A percentile compares a stretch with the other conserved stretches of the same genome.
phyloP scores from a whole-genome alignment of 2,797 vertebrate genomes.

The Cynopterus sphinx region DNA sequence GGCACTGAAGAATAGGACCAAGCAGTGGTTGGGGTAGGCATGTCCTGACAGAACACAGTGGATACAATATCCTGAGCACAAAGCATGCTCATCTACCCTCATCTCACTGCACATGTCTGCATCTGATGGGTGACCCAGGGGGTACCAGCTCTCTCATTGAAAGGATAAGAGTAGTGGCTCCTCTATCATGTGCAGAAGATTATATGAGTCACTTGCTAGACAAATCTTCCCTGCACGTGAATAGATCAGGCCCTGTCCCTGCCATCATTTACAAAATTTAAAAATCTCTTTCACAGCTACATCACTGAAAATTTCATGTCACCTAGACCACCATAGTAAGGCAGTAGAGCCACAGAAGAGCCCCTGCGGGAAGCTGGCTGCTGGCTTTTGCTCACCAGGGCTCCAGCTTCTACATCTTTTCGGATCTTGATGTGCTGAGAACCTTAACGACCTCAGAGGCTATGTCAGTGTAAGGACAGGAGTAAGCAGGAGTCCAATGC shows the following conservation, averaged over 20 bases:
- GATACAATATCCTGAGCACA: background rate
- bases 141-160: background rate
- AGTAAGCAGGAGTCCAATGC: background rate
- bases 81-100: background rate
- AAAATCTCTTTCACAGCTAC: background rate
- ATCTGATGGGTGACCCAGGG: background rate
- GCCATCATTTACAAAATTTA: background rate
- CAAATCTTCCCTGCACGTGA: background rate
- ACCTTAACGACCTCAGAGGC: background rate
- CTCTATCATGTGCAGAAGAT: background rate
- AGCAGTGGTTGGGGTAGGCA: background rate
- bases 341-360: background rate
- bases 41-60: background rate
- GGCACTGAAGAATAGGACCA: background rate
- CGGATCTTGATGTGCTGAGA: background rate
- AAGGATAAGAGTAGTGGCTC: background rate
- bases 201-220: background rate
- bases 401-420: background rate
- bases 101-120: background rate
- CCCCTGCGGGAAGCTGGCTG: background rate
- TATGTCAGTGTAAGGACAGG: background rate
- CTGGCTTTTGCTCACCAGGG: background rate
- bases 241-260: background rate
- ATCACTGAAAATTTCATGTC: background rate
- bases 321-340: background rate